Percentiles rank a stretch among this genome's conserved stretches.
Conservation (phyloP, 2,797 vertebrate species). For the Zenarchopterus dispar region DNA sequence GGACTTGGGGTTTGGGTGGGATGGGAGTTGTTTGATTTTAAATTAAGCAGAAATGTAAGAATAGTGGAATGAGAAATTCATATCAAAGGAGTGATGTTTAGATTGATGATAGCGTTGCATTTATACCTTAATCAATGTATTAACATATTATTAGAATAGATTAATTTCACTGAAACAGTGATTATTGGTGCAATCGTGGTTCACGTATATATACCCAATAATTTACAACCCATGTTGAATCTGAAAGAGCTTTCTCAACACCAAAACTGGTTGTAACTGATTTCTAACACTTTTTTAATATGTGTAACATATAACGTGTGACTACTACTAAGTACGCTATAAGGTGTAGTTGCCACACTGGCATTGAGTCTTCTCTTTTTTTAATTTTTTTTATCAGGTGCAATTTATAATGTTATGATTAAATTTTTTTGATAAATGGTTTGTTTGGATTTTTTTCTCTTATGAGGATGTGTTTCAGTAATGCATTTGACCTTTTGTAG, state of each 20-base stretch:
- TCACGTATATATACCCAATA: not conserved
- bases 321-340: conserved; percentile 14
- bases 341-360: conserved; percentile 12
- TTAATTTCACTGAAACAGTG: conserved; percentile 15
- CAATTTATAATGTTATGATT: conserved; percentile 61
- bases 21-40: conserved; percentile 10
- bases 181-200: conserved; percentile 4
- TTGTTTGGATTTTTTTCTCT: conserved; percentile 5
- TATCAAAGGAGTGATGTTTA: conserved; percentile 23
- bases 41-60: conserved; percentile 30
- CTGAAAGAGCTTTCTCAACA: not conserved
- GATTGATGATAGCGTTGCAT: conserved; percentile 17
- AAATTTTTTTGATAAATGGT: conserved; percentile 77
- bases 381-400: conserved; percentile 23
- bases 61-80: conserved; percentile 12
- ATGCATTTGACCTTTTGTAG: too few relatives aligned
- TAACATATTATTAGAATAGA: conserved; percentile 25
- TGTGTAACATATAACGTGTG: conserved; percentile 16
- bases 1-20: conserved; percentile 2
- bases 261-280: not conserved
- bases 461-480: too few relatives aligned
- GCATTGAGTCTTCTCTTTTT: conserved; percentile 34
- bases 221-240: not conserved
- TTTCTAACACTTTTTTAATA: conserved; percentile 19
- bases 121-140: conserved; percentile 24